Conservation (phyloP, 1,140 invertebrate genomes). For the Agraylea sexmaculata region DNA sequence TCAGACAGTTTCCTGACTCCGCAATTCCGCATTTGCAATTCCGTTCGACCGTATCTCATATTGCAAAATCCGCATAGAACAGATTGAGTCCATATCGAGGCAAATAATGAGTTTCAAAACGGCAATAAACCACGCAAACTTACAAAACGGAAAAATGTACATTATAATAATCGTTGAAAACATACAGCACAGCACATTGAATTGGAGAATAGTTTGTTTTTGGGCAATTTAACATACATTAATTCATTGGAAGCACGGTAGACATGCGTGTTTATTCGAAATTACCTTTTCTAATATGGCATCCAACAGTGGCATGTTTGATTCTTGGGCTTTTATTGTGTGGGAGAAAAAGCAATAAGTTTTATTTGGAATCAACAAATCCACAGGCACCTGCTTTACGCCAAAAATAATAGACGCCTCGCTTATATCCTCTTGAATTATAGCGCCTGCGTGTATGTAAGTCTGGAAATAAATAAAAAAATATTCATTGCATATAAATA, state of each 20-base stretch:
- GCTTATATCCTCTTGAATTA: slow-evolving; percentile 91
- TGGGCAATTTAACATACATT: too few species aligned
- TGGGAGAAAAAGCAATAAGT: slow-evolving; percentile 99
- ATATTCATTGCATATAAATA: neutral
- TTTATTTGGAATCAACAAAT: slow-evolving; percentile 85
- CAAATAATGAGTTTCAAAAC: too few species aligned
- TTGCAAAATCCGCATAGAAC: too few species aligned
- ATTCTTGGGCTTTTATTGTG: slow-evolving; percentile 97
- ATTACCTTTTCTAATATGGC: slow-evolving; percentile 82
- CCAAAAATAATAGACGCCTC: slow-evolving; percentile 94
- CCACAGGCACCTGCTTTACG: slow-evolving; percentile 94
- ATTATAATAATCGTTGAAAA: slow-evolving; percentile 1
- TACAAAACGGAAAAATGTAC: neutral
- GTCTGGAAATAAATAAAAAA: slow-evolving; percentile 43
- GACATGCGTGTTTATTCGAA: neutral
- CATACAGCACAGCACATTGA: too few species aligned
- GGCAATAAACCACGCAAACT: neutral
- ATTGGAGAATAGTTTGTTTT: too few species aligned
- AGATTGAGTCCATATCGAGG: too few species aligned
- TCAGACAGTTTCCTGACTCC: too few species aligned
- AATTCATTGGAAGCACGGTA: neutral
- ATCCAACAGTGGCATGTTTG: slow-evolving; percentile 95
- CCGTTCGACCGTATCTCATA: too few species aligned
- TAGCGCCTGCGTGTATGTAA: slow-evolving; percentile 79
- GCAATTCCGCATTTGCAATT: too few species aligned